Conservation (phyloP, 2,888 invertebrate genomes). For the Siphonodentalium dalli region DNA sequence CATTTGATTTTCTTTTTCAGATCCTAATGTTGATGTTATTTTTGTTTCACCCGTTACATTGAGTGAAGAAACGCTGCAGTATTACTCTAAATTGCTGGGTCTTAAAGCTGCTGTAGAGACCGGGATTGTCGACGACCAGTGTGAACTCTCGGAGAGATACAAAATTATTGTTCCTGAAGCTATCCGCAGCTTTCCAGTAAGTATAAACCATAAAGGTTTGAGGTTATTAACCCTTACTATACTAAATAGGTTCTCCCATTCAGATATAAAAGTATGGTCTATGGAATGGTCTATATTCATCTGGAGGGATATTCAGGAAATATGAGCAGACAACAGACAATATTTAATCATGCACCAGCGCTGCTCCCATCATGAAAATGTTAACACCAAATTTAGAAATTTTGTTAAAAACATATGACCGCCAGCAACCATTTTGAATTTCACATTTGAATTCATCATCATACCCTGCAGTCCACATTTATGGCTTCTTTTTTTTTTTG, state of each 20-base stretch:
- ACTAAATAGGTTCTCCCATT: neutral
- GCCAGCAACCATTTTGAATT: no score
- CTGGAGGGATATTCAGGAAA: no score
- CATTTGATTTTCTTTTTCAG: slow-evolving; percentile 36
- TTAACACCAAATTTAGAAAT: neutral
- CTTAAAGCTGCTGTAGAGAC: slow-evolving; percentile 59
- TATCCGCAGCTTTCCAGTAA: slow-evolving; percentile 64
- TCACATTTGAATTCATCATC: no score
- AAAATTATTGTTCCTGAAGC: slow-evolving; percentile 64
- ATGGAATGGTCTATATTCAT: no score
- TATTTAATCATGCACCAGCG: no score
- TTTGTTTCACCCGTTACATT: slow-evolving; percentile 63
- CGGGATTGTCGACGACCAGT: slow-evolving; percentile 59
- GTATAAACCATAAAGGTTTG: slow-evolving; percentile 24
- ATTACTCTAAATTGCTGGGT: slow-evolving; percentile 63
- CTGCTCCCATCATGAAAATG: neutral
- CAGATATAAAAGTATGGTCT: no score
- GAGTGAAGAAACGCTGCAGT: slow-evolving; percentile 64
- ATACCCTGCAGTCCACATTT: no score
- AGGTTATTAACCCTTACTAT: neutral
- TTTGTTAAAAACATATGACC: no score
- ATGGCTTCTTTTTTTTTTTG: neutral
- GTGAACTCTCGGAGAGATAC: slow-evolving; percentile 55
- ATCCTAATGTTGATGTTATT: slow-evolving; percentile 65
- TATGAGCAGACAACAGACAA: no score